These are phyloP conservation scores for Limnephilus lunatus DNA, from an alignment of 2,888 invertebrate species.

Conservation along the genomic window DNA sequence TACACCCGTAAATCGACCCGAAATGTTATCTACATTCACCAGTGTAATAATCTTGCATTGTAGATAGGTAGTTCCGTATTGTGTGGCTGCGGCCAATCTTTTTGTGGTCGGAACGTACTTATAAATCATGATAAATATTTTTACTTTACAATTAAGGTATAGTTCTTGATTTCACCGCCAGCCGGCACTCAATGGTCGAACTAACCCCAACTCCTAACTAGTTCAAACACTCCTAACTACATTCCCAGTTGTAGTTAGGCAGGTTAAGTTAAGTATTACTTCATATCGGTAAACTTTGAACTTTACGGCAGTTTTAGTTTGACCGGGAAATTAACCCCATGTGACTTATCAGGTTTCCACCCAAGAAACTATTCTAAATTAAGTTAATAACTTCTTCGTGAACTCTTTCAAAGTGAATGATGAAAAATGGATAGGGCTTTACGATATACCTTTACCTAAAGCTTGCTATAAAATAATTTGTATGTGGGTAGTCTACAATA, in stretches of 20 bases:
- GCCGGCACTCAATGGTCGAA: not conserved
- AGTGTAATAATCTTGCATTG: no score
- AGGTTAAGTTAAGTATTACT: not conserved
- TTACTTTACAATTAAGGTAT: not conserved
- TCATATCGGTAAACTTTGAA: not conserved
- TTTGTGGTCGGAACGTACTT: no score
- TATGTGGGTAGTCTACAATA: not conserved
- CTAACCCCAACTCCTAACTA: not conserved
- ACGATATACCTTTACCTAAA: not conserved
- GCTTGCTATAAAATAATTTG: not conserved
- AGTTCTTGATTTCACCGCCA: not conserved
- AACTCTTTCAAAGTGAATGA: not conserved
- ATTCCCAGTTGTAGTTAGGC: not conserved
- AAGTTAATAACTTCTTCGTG: not conserved
- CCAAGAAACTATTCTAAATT: not conserved
- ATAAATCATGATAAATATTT: no score
- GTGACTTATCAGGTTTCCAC: not conserved
- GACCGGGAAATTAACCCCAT: not conserved
- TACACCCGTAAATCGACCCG: no score
- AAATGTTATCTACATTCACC: no score
- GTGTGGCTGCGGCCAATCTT: no score
- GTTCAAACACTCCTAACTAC: not conserved
- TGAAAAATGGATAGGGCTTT: not conserved
- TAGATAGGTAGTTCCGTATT: no score
- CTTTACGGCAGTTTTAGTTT: not conserved